Base-by-base conservation (phyloP, 2,888 invertebrate species). In the Himalopsyche tibetana region DNA sequence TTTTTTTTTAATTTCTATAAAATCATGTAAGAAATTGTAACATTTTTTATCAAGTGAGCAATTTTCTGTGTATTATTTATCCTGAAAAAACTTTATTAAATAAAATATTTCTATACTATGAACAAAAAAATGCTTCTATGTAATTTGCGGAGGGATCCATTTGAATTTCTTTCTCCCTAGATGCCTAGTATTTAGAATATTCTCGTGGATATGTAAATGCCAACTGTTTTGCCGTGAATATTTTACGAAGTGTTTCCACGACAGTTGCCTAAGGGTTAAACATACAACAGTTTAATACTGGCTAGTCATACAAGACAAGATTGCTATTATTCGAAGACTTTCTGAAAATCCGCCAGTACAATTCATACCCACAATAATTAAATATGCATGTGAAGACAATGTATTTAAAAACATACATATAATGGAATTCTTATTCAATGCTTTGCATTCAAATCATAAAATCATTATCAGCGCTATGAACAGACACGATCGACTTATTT, bases 231-330 rank as follows among this genome's bases (percentile, higher is more conserved):
- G 28, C 63, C 63, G 63, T 63, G 63, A 63, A 63, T 63, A 63
- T 63, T 63, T 63, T 28, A 63, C n/a, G 19, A 19, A 63, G 63
- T 63, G 63, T 63, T 63, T 63, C 63, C 63, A 63, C 63, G 63
- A 63, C 63, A 63, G 19, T 19, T 15, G 8, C 8, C 63, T 63
- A 63, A 63, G 63, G 63, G 63, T 63, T 63, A 63, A 63, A 63
- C 63, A 63, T 11, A 63, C 63, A 63, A 63, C 63, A 63, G 63
- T 8, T 63, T 63, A 51, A 63, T 63, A 19, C 6, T 19, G 5
- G 28, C 19, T 4, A 63, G 63, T 63, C 63, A 63, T 63, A 63
- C 63, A 63, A n/a, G 63, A 63, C 8, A 63, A 63, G 63, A 63
- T 4, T 63, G 9, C 2, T 28, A 19, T 19, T 63, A 19, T 63